Base-by-base conservation (phyloP, 1,140 invertebrate genomes). In the Hylaeus volcanicus region DNA sequence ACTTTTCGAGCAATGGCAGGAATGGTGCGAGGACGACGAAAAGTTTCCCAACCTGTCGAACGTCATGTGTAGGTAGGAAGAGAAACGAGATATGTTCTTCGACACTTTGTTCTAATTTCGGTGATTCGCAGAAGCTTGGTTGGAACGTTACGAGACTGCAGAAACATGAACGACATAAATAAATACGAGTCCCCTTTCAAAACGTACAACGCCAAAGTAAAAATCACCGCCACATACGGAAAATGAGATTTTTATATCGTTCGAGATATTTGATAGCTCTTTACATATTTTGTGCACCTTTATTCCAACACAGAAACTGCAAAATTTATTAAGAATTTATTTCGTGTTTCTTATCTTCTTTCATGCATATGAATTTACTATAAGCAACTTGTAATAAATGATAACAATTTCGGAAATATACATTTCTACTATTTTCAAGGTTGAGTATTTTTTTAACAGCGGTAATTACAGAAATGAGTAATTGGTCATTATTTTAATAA, bases 1-100 rank as follows among this genome's bases (percentile, higher is more conserved):
- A 43, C 76, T 92, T 9, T 92, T 91, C 68, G 84, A 86, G 48
- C 65, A 87, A 56, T 92, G 92, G 92, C 77, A 84, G 55, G 37
- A 81, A 11, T 90, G 88, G 89, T 88, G 85, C 64, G 71, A 88
- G 2, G 73, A 75, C 26, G 60, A 74, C 5, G 79, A 83, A 5
- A 26, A 64, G 12, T 8, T 53, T 65, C 11, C 60, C 2, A 68
- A 87, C 63, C 77, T 92, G 2, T 66, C 64, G 15, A 72, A 81
- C 39, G 66, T 90, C 56, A 75, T 92, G 12, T 91, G 90, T 77
- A 86, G 89, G 88, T 90, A 85, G 82, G 58, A 26, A 68, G 37
- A 61, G 14, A 39, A 65, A 0, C 26, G 26, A 26, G 26, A 26
- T 26, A 26, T 26, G 26, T 26, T 26, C 26, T 26, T 26, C 26